Base-by-base conservation (phyloP, 2,113 vertebrate genomes). In the Ailurus styani region DNA sequence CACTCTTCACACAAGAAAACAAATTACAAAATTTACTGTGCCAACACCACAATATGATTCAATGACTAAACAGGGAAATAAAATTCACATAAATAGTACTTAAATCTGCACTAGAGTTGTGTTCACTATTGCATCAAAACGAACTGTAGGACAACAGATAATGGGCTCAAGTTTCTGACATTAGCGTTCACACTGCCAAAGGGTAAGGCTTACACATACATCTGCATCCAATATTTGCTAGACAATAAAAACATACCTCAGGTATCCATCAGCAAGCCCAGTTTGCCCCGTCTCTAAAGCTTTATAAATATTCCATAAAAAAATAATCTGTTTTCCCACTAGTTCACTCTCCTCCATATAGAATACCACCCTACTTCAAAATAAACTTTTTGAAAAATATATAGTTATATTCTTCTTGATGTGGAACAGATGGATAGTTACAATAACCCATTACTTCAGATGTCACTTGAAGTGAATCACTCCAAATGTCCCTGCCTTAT, bases 21-120 rank as follows among this genome's bases (percentile, higher is more conserved):
- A 98, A 98, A 99, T 99, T 98, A 98, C 93, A 98, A 97, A 98
- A 97, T 89, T 98, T 97, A 98, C 97, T 91, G 95, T 96, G 97
- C 98, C 96, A 95, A 97, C 96, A 97, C 62, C 87, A 98, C 73
- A 97, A 96, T 96, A 96, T 98, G 98, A 99, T 98, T 98, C 98
- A 98, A 91, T 98, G 96, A 98, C 89, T 98, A 98, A 98, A 98
- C 54, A 95, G 40, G 89, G 95, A 97, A 97, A 99, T 98, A 98
- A 98, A 99, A 98, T 98, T 97, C 98, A 98, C 97, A 98, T 98
- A 98, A 98, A 98, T 97, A 98, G 93, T 89, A 81, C 94, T 98
- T 98, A 98, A 90, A 98, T 98, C 98, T 97, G 96, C 79, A 87
- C 83, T 87, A 0, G 97, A 98, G 98, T 90, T 96, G 96, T 95